Evolutionary conservation across 1,140 invertebrate genomes (phyloP).

Genomic region (Pygmarrhopalites habei): DNA sequence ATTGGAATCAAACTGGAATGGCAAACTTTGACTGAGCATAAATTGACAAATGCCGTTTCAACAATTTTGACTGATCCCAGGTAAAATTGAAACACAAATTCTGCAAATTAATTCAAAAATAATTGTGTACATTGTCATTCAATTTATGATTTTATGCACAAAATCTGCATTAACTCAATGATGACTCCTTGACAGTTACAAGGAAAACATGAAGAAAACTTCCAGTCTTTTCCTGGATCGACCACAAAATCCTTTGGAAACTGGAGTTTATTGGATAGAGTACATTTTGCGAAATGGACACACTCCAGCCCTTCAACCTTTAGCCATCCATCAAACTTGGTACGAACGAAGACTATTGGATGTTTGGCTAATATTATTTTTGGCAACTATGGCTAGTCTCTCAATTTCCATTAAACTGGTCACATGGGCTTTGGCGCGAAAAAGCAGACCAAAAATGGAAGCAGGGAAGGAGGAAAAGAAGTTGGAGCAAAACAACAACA

Average conservation of each 20-base stretch:
- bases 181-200: constrained; percentile 12
- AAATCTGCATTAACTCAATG: no score
- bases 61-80: constrained; percentile 2
- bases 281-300: constrained; percentile 30
- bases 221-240: constrained; percentile 21
- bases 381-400: no score
- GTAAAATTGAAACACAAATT: constrained; percentile 5
- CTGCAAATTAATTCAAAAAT: neutral
- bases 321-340: constrained; percentile 9
- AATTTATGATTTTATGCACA: neutral
- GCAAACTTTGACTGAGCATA: neutral
- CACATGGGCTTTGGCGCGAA: no score
- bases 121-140: neutral
- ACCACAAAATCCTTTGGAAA: constrained; percentile 10
- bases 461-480: no score
- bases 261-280: constrained; percentile 26
- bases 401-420: no score
- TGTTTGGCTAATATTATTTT: constrained; percentile 6
- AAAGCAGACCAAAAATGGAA: no score
- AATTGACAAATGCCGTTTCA: constrained; percentile 1
- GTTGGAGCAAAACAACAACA: no score
- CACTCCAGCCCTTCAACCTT: neutral
- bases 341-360: constrained; percentile 9
- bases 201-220: constrained; percentile 13
- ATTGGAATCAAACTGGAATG: constrained; percentile 14